Conservation (phyloP, 1,140 invertebrate genomes). For the Periplaneta americana region DNA sequence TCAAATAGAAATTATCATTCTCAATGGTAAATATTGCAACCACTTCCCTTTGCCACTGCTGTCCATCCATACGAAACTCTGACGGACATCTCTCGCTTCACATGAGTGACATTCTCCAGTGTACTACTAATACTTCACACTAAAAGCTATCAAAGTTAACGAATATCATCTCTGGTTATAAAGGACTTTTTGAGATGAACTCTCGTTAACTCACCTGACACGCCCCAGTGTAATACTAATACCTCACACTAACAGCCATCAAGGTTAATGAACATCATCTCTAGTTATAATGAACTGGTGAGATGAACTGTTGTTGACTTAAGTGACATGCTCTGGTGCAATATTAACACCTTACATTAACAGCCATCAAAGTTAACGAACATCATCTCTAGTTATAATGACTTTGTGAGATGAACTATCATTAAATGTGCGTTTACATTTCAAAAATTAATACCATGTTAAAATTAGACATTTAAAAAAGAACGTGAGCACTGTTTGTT, state of each 20-base stretch:
- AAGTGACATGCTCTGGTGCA: not conserved
- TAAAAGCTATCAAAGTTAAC: not conserved
- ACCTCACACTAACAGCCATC: not conserved
- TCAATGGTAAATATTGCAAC: not conserved
- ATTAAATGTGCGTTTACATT: slow-evolving; percentile 1
- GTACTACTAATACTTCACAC: not conserved
- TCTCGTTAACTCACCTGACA: not conserved
- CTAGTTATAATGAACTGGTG: no score
- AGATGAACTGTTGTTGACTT: not conserved
- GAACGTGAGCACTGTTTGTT: not conserved
- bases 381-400: slow-evolving; percentile 1
- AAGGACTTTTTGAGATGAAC: not conserved
- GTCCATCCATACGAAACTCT: not conserved
- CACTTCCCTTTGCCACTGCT: not conserved
- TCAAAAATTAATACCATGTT: not conserved
- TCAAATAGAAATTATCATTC: not conserved
- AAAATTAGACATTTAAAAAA: not conserved
- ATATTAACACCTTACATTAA: not conserved
- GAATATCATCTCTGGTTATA: not conserved
- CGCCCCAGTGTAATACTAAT: not conserved
- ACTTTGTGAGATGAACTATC: not conserved
- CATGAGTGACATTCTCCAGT: not conserved
- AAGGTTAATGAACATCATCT: not conserved
- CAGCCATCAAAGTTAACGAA: slow-evolving; percentile 1
- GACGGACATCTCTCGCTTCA: not conserved